Base-by-base conservation (phyloP, 30 jellyfish, hydroid and myxozoan genomes). In the Aurelia aurita region DNA sequence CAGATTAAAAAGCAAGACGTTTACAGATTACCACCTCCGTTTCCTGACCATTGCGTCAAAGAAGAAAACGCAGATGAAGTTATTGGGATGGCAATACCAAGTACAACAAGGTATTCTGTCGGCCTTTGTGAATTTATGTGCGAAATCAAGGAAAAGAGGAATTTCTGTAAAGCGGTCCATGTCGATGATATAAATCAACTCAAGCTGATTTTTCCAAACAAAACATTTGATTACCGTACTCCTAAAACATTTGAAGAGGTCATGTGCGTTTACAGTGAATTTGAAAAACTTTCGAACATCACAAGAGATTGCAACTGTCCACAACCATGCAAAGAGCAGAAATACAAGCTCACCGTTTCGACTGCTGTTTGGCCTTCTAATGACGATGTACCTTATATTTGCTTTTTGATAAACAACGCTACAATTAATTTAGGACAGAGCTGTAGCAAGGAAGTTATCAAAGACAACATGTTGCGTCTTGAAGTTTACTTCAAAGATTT, bases 291-390 rank as follows among this genome's bases (percentile, higher is more conserved):
- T 19, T 1, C 29, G 31, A 22, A 55, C 29, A 22, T 55, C 28
- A 26, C 47, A 21, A 23, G 43, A 1, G 21, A 21, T 2, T 77
- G 88, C 79, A 63, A 60, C 60, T 77, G 88, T 25, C 69, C 70
- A 9, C 88, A 57, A 20, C 88, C 88, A 18, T 77, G 88, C 20
- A 11, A 31, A 26, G 88, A 77, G 39, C 79, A 77, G 55, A 72
- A 77, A 67, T 77, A 26, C 79, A 60, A 23, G 28, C 22, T 63
- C 14, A 58, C 88, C 16, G 64, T 39, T 5, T 77, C 88, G 21
- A 35, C 31, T 22, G 44, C 88, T 10, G 25, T 35, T 60, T 77
- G 88, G 88, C 79, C 88, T 16, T 60, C 88, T 21, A 26, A 20
- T 19, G 46, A 58, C 69, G 13, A n/a, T 3, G 79, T 77, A 1